Conservation (phyloP, 2,888 invertebrate genomes). For the Oscheius sp. region DNA sequence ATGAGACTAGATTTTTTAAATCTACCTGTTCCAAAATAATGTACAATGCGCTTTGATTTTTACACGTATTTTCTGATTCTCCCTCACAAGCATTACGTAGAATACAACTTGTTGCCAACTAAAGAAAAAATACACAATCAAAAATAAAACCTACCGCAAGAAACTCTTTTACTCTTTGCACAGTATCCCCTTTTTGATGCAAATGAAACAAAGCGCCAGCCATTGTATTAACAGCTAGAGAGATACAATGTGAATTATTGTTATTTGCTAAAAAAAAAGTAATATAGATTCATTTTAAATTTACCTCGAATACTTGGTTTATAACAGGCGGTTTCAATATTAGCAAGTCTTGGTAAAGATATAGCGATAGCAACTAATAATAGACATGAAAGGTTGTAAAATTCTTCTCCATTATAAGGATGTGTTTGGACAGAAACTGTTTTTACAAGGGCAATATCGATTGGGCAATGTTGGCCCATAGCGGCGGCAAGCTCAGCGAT, state of each 20-base stretch:
- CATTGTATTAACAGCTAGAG: constrained; percentile 91
- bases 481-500: constrained; percentile 90
- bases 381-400: constrained; percentile 81
- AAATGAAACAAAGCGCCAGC: constrained; percentile 96
- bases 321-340: constrained; percentile 81
- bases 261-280: constrained; percentile 33
- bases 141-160: constrained; percentile 74
- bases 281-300: background rate
- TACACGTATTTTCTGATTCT: constrained; percentile 91
- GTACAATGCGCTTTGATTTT: constrained; percentile 91
- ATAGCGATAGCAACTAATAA: constrained; percentile 99
- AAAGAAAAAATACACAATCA: constrained; percentile 48
- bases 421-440: constrained; percentile 82
- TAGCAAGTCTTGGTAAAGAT: constrained; percentile 91
- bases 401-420: constrained; percentile 52
- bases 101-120: constrained; percentile 91
- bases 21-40: constrained; percentile 82
- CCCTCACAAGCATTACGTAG: constrained; percentile 86
- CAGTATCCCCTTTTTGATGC: constrained; percentile 93
- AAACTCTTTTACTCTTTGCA: constrained; percentile 96
- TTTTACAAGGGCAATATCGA: constrained; percentile 91
- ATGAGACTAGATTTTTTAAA: background rate
- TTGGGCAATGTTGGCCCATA: constrained; percentile 89
- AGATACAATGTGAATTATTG: constrained; percentile 99
- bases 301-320: constrained; percentile 46